Conservation (phyloP, 2,888 invertebrate species). For the Phortica magna region DNA sequence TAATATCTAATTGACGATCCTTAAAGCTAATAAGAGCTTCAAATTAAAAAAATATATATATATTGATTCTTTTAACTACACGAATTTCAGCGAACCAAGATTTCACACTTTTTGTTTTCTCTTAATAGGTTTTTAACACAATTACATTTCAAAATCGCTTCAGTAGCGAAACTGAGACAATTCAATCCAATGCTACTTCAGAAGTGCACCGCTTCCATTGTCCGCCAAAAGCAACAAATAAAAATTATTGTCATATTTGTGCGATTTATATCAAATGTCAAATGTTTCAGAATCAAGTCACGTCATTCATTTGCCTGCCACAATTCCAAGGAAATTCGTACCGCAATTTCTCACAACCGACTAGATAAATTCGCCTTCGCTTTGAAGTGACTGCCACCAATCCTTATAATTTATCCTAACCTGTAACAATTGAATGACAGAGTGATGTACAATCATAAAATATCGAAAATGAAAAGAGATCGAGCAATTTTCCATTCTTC, state of each 20-base stretch:
- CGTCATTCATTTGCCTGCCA: neutral
- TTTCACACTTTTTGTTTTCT: neutral
- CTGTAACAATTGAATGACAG: constrained; percentile 63
- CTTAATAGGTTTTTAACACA: neutral
- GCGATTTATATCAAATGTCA: neutral
- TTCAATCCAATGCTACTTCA: neutral
- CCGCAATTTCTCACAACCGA: neutral
- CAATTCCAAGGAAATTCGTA: constrained; percentile 4
- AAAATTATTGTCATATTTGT: neutral
- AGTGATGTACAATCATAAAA: neutral
- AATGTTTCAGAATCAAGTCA: constrained; percentile 8
- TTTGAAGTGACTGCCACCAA: constrained; percentile 42
- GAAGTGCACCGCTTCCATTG: neutral
- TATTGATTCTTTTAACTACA: too few species aligned
- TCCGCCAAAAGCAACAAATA: neutral
- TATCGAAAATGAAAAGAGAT: neutral
- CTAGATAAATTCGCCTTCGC: neutral
- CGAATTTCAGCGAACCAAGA: neutral
- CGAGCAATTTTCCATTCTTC: constrained; percentile 44
- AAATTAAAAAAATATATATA: too few species aligned
- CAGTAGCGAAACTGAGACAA: neutral
- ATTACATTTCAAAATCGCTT: neutral
- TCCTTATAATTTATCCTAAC: constrained; percentile 54
- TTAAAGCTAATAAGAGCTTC: too few species aligned
- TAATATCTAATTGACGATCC: too few species aligned